Evolutionary conservation across 2,888 invertebrate species (phyloP), one percentile per base, ranked within the genome.

Genomic region (Pandemis heparana): DNA sequence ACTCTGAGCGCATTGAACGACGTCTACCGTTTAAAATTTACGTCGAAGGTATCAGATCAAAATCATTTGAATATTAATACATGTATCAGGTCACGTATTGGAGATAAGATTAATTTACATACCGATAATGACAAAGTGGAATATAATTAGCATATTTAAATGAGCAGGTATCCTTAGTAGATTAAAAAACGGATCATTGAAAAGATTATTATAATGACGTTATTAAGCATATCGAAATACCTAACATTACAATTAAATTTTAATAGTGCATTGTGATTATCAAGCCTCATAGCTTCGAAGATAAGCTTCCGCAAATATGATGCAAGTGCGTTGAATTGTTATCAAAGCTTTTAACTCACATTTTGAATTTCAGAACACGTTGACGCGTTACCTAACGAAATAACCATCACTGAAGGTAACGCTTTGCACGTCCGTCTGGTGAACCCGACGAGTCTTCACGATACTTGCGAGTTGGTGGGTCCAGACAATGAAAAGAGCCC

Each of bases 21-120:
- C 65, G 70, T 12, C 67, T 62, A n/a, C 70, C 70, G 7, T 75
- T 75, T 63, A 48, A 46, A n/a, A 66, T 75, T 59, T 48, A 56
- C 41, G 73, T 74, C 14, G 73, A 75, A 75, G 75, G 75, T 75
- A 68, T 51, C 63, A 14, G 73, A 69, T 69, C 60, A 51, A 39
- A 48, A 32, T 60, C 5, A 48, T 46, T 56, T 41, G 62, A 69
- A 68, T 69, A 16, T 7, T 53, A 53, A 43, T 16, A 56, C 62
- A 32, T 66, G 41, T 70, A 65, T 68, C 66, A 48, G 63, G 71
- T 63, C 71, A 68, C 75, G 74, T 75, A 71, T 43, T 51, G 32
- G 39, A 32, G 65, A 73, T 72, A 73, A 73, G 65, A 63, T 65
- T 56, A 32, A 68, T 67, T 61, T 67, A 23, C 53, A 12, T 68